Evolutionary conservation across 1,140 invertebrate species (phyloP), one percentile per base, ranked within the genome.

Genomic region (Pollicipes pollicipes): DNA sequence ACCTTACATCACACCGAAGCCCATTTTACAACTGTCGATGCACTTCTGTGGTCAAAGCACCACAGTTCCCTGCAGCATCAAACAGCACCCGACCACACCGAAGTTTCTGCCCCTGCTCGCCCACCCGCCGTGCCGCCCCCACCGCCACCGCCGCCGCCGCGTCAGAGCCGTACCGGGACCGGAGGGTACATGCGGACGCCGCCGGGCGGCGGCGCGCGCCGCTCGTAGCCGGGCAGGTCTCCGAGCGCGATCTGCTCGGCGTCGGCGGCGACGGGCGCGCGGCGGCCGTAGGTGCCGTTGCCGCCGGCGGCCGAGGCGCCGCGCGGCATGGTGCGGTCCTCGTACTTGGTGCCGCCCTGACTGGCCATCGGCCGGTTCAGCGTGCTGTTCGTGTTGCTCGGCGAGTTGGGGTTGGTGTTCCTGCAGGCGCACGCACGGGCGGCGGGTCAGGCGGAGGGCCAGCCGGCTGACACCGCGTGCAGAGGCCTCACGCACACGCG

Each of bases 321-420:
- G 74, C 81, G 74, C 79, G 86, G 90, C 78, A 93, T 91, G 27
- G 91, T 94, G 79, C 90, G 83, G 82, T 95, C 91, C 81, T 95
- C 91, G 82, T 95, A 95, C 72, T 91, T 84, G 64, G 92, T 94
- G 75, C 92, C 90, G 73, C 92, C 90, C 79, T 95, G 93, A 75
- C 91, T 93, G 37, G 92, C 91, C 88, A 96, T 95, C 69, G 94
- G 94, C 77, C 94, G 84, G 81, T 92, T 94, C 68, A 97, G 83
- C 69, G 94, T 97, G 80, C 88, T 93, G 79, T 95, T 95, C 70
- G 90, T 91, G 81, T 92, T 93, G 77, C 88, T 90, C 63, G 91
- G 90, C 75, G 90, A 92, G 82, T 90, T 77, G 72, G 76, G 76
- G 73, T 79, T 45, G 66, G 72, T 71, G 75, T 74, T 72, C 72